These are phyloP conservation scores for Sebastes diaconus DNA, from an alignment of 2,797 vertebrate species.

Conservation along the genomic window DNA sequence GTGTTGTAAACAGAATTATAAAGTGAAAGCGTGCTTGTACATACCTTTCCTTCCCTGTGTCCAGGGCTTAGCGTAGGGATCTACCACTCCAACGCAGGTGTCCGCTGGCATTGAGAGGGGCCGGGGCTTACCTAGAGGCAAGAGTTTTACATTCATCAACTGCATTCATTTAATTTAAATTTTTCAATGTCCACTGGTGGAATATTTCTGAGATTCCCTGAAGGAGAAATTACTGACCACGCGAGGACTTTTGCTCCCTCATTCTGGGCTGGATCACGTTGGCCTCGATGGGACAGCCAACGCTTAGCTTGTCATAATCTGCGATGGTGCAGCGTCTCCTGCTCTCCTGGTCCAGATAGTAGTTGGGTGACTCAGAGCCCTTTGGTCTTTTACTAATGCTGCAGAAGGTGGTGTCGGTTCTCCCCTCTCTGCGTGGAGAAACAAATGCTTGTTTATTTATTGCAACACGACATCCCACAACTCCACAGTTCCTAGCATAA, in stretches of 20 bases:
- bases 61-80: conserved; percentile 89
- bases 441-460: conserved; percentile 28
- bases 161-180: neutral
- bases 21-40: neutral
- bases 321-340: conserved; percentile 86
- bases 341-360: conserved; percentile 91
- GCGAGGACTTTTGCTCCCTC: conserved; percentile 88
- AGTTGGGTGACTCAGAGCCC: conserved; percentile 94
- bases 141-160: neutral
- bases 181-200: neutral
- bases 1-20: neutral
- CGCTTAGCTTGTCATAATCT: conserved; percentile 86
- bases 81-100: conserved; percentile 86
- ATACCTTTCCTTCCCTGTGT: conserved; percentile 88
- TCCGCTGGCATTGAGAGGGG: conserved; percentile 95
- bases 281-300: conserved; percentile 83
- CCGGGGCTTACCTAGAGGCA: conserved; percentile 87
- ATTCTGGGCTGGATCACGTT: conserved; percentile 86
- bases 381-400: conserved; percentile 80
- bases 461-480: neutral
- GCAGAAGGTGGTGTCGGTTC: conserved; percentile 65
- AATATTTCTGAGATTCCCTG: neutral
- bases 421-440: conserved; percentile 80
- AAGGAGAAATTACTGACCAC: conserved; percentile 77
- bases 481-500: neutral